A percentile compares a stretch with the other conserved stretches of the same genome.
Evolutionary conservation across 2,888 invertebrate genomes (phyloP).

Genomic region (Drosophila niveifrons): DNA sequence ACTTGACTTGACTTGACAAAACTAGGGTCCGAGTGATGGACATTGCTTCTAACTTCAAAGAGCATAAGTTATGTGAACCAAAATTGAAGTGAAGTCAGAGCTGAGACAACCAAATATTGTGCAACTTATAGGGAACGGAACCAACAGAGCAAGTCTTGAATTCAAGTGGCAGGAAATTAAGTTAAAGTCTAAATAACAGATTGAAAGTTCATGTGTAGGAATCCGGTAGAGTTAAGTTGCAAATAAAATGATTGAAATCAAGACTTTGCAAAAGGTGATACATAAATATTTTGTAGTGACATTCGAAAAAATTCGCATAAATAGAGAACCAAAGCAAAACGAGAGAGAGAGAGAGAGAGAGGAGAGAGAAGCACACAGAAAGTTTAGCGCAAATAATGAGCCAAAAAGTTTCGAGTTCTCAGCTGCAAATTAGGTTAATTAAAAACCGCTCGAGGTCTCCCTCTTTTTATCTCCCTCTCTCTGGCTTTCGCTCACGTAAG

Average conservation of each 20-base stretch:
- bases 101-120: conserved; percentile 48
- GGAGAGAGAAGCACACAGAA: conserved; percentile 8
- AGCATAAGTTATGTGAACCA: conserved; percentile 39
- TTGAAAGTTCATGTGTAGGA: neutral
- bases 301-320: conserved; percentile 7
- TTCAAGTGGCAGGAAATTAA: conserved; percentile 21
- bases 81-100: conserved; percentile 33
- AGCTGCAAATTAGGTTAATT: conserved; percentile 79
- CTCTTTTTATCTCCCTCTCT: neutral
- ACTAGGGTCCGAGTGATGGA: conserved; percentile 32
- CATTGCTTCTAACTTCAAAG: conserved; percentile 37
- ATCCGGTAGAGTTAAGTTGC: neutral
- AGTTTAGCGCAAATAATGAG: conserved; percentile 54
- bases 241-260: neutral
- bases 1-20: neutral
- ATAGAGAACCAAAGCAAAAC: neutral
- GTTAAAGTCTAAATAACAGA: neutral
- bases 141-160: conserved; percentile 25
- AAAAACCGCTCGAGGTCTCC: conserved; percentile 78
- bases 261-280: conserved; percentile 34
- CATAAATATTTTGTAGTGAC: conserved; percentile 41
- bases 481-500: conserved; percentile 35
- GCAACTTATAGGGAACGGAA: conserved; percentile 29
- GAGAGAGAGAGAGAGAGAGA: neutral
- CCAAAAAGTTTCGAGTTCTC: conserved; percentile 49